Base-by-base conservation (phyloP, 2,113 vertebrate genomes). In the Bos indicus region DNA sequence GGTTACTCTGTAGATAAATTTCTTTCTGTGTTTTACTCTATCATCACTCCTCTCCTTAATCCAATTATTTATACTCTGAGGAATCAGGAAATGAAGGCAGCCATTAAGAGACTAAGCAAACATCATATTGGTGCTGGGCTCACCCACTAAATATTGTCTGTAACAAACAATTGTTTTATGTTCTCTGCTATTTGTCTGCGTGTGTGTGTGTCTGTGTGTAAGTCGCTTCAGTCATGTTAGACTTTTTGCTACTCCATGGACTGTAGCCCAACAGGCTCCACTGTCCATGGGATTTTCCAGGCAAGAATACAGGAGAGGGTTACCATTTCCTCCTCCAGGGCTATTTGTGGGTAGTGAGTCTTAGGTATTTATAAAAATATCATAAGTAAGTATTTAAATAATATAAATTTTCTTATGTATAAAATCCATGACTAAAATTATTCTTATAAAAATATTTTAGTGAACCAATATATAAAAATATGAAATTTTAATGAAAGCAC, bases 41-140 rank as follows among this genome's bases (percentile, higher is more conserved):
- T 98, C 36, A 51, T 97, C 19, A 98, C 98, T 0, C 96, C 98
- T 5, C 7, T 97, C 5, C 93, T 97, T 25, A 97, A 97, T 33
- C 93, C 97, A 67, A 78, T 97, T 95, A 96, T 96, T 90, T 95
- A 95, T 13, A 96, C 78, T 17, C 21, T 97, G 36, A 92, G 85
- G 54, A 96, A 97, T 89, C 80, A 95, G 36, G 93, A 97, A 86
- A 96, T 96, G 86, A 97, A 97, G 43, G 23, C 93, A 74, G 93
- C 95, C 15, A 81, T 96, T 67, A 94, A 86, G 59, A 92, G 67
- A 94, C 36, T 97, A 12, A 86, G 19, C 19, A 95, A 28, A 0
- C 30, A 89, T 1, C 19, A 51, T 46, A 43, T n/a, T n/a, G 16
- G 36, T 57, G 91, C 48, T 8, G 62, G 48, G 17, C 2, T 88